A percentile compares a stretch with the other conserved stretches of the same genome.
These are phyloP conservation scores for Phanerotoma sp. DNA, from an alignment of 2,888 invertebrate genomes.

Conservation along the genomic window DNA sequence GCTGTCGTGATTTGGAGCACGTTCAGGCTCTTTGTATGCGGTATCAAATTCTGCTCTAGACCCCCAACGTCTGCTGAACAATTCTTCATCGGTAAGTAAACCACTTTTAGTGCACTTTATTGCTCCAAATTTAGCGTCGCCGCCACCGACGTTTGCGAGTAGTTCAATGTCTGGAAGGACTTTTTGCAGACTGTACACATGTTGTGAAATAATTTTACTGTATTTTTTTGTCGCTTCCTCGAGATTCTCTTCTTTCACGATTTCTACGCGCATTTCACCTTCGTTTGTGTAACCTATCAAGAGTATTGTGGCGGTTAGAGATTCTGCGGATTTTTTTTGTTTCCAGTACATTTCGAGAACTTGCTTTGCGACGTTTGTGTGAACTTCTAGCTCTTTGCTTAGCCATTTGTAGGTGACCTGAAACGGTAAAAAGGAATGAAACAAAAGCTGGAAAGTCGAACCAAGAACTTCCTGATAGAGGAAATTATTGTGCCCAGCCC, in stretches of 20 bases:
- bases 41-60: slow-evolving; percentile 1
- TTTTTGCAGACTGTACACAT: slow-evolving; percentile 57
- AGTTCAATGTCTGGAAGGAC: slow-evolving; percentile 43
- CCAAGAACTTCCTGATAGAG: too few relatives aligned
- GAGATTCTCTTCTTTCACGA: slow-evolving; percentile 52
- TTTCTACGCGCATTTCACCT: slow-evolving; percentile 48
- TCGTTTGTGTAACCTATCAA: slow-evolving; percentile 50
- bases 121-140: slow-evolving; percentile 45
- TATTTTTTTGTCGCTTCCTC: slow-evolving; percentile 47
- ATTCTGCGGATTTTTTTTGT: slow-evolving; percentile 35
- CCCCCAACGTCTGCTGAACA: slow-evolving; percentile 40
- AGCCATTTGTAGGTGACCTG: slow-evolving; percentile 59
- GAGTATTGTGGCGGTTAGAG: slow-evolving; percentile 48
- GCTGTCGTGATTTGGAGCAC: too few relatives aligned
- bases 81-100: slow-evolving; percentile 37
- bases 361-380: slow-evolving; percentile 57
- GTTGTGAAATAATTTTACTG: slow-evolving; percentile 50
- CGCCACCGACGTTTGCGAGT: slow-evolving; percentile 42
- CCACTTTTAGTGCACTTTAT: slow-evolving; percentile 42
- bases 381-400: slow-evolving; percentile 55
- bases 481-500: too few relatives aligned
- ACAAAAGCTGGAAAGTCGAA: too few relatives aligned
- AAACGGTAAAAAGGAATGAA: too few relatives aligned
- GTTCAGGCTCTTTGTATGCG: slow-evolving; percentile 15
- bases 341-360: slow-evolving; percentile 51